Percentiles rank a stretch among this genome's conserved stretches.
Conservation (phyloP, 2,888 invertebrate species). For the Cantharis rufa region DNA sequence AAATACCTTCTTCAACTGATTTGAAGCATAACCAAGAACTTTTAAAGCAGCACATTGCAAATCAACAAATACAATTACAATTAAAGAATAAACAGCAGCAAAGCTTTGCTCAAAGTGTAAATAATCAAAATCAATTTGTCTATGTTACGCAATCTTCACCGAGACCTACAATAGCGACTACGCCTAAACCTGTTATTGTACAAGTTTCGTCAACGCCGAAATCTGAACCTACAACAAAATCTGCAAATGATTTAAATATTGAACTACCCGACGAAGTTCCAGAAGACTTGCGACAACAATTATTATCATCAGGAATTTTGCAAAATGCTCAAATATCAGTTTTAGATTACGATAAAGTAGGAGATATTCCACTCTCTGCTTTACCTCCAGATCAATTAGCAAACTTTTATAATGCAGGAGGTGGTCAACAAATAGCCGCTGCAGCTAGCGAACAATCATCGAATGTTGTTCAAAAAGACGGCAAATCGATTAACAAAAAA, state of each 20-base stretch:
- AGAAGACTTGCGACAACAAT: slow-evolving; percentile 80
- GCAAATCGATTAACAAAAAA: slow-evolving; percentile 58
- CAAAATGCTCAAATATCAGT: slow-evolving; percentile 87
- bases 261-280: slow-evolving; percentile 85
- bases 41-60: slow-evolving; percentile 44
- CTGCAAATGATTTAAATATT: slow-evolving; percentile 58
- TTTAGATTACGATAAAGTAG: slow-evolving; percentile 85
- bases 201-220: slow-evolving; percentile 36
- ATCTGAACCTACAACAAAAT: slow-evolving; percentile 51
- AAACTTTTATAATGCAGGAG: slow-evolving; percentile 85
- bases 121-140: slow-evolving; percentile 47
- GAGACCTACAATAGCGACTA: slow-evolving; percentile 58
- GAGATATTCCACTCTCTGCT: slow-evolving; percentile 81
- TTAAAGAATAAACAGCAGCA: slow-evolving; percentile 47
- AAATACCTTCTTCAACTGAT: slow-evolving; percentile 34
- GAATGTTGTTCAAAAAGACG: slow-evolving; percentile 67
- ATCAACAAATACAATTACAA: slow-evolving; percentile 46
- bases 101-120: slow-evolving; percentile 53
- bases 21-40: slow-evolving; percentile 26
- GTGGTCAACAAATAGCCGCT: slow-evolving; percentile 67
- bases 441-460: slow-evolving; percentile 70
- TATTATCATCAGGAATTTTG: slow-evolving; percentile 82
- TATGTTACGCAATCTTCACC: slow-evolving; percentile 52
- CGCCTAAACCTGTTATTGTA: slow-evolving; percentile 38
- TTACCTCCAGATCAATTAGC: slow-evolving; percentile 84